These are phyloP conservation scores for Pristionchus arcanus DNA, from an alignment of 2,888 invertebrate genomes.

Conservation along the genomic window DNA sequence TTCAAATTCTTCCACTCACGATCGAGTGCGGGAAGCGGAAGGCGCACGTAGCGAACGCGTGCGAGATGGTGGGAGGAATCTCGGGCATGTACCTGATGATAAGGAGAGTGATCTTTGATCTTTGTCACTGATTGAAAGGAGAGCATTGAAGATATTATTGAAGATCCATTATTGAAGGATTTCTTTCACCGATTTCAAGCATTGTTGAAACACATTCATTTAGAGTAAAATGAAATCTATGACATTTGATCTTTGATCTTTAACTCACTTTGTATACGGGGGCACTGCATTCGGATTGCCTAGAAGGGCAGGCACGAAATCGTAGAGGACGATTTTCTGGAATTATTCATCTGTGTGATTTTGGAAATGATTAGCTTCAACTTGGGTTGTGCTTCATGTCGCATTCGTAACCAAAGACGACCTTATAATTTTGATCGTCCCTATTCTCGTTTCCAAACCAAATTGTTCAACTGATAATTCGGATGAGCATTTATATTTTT, in stretches of 20 bases:
- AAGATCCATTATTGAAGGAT: neutral
- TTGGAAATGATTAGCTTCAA: neutral
- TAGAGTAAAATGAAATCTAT: neutral
- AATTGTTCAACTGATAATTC: too few species aligned
- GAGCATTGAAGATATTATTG: too few species aligned
- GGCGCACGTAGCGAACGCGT: conserved; percentile 89
- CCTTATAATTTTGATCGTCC: too few species aligned
- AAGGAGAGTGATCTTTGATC: conserved; percentile 49
- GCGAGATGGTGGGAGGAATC: conserved; percentile 88
- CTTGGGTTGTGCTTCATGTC: neutral
- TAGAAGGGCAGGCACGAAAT: conserved; percentile 94
- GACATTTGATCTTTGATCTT: conserved; percentile 62
- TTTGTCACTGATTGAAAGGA: neutral
- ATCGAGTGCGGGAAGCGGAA: conserved; percentile 96
- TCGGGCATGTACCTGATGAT: conserved; percentile 89
- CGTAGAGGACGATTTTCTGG: conserved; percentile 95
- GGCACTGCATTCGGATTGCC: conserved; percentile 82
- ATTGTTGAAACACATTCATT: neutral
- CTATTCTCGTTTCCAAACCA: too few species aligned
- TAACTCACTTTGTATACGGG: conserved; percentile 76
- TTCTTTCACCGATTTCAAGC: neutral
- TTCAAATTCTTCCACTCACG: conserved; percentile 81
- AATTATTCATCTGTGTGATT: conserved; percentile 43
- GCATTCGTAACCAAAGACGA: neutral
- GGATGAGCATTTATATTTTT: too few species aligned